Base-by-base conservation (phyloP, 2,797 vertebrate genomes). In the Merluccius polli region DNA sequence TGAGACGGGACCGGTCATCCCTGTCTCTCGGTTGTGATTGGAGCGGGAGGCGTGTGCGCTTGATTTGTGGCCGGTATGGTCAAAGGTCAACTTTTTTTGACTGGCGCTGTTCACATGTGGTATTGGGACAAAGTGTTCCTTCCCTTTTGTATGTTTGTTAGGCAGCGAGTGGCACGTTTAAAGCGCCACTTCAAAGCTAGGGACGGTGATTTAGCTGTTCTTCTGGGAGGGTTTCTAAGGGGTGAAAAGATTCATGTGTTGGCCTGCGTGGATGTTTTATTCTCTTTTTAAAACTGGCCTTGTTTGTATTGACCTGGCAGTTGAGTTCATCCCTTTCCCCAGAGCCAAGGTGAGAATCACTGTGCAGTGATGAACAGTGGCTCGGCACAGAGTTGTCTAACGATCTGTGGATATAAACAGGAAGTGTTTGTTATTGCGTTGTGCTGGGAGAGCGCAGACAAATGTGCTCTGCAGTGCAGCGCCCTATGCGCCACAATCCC, bases 391-490 rank as follows among this genome's bases (percentile, higher is more conserved):
- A 76, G 81, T 86, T 86, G 87, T 78, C 85, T 80, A 82, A 78
- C 80, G 81, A 71, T 71, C 81, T 80, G 76, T 35, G 30, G 71
- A 82, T 81, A 89, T 91, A 92, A 93, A 92, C 92, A 93, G 90
- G 92, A 93, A 89, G 83, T 82, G 86, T 87, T 90, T 92, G 88
- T 90, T 92, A 82, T 82, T n/a, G n/a, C 80, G 71, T 83, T 84
- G 69, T 75, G 73, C 82, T 76, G 70, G 79, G 79, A 77, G 86
- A 82, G 78, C 27, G 59, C 77, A 81, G 67, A 76, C 67, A 70
- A 86, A 52, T 67, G 80, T 77, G 75, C 74, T 81, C 76, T 71
- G 44, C 67, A 74, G 63, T 59, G 77, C 75, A 87, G 81, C 79
- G 84, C 77, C 68, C 81, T 81, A 68, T 44, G 70, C 16, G 71